Evolutionary conservation across 2,113 vertebrate genomes (phyloP), one percentile per base, ranked within the genome.

Genomic region (Ia io): DNA sequence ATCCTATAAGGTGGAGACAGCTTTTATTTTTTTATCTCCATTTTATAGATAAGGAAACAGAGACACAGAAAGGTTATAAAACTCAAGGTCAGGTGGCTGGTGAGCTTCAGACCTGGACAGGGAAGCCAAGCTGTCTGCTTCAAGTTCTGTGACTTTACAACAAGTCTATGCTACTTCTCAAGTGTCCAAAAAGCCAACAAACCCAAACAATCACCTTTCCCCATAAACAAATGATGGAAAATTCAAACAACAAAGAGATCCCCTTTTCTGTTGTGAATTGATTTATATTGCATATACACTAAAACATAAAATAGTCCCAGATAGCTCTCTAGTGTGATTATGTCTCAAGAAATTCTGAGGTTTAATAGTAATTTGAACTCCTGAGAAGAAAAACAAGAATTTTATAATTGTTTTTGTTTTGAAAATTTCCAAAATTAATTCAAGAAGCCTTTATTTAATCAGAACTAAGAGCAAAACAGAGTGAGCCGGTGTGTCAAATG

Each of bases 1-100:
- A 85, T 49, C 11, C 5, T 47, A 8, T 84, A 32, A 79, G 12
- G 18, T 17, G 63, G n/a, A 69, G 47, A 61, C n/a, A 85, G 42
- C 40, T 91, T 84, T 88, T 51, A 61, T 25, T 95, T 88, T 88
- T 95, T 91, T 30, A 90, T 96, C 76, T 87, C n/a, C 63, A 71
- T 74, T 91, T 94, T 70, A 51, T 3, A 83, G 40, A 67, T 78
- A 90, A 94, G 40, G 28, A 95, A 82, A 73, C 6, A 83, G 83
- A 90, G n/a, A 63, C 13, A n/a, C 6, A 20, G 67, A 65, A 23
- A 35, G 13, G 3, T 93, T 51, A 32, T 44, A 47, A 22, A 86
- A 61, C 22, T 69, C 40, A 32, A 53, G 18, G 10, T 69, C 42
- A 82, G 18, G 49, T 73, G 61, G 16, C 53, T 79, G 47, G 35